These are phyloP conservation scores for Gymnoscopelus microlampas DNA, from an alignment of 2,797 vertebrate species.

Conservation along the genomic window DNA sequence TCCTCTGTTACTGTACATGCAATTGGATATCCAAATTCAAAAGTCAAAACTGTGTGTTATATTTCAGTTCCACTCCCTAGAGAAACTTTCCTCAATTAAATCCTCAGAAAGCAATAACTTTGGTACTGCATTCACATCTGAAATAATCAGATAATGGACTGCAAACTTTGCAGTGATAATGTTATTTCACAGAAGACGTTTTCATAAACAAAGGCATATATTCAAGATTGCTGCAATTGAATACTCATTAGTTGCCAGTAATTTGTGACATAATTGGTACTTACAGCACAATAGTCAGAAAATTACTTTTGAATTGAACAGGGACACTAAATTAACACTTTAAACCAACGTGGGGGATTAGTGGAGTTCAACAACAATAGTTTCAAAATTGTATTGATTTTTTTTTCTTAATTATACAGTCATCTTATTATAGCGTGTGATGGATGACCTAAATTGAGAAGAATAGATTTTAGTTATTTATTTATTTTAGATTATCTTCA, in stretches of 20 bases:
- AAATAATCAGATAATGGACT: conserved; percentile 29
- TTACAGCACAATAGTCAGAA: conserved; percentile 75
- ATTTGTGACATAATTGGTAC: conserved; percentile 75
- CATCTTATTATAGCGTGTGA: conserved; percentile 61
- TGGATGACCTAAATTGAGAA: conserved; percentile 66
- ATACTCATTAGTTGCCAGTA: conserved; percentile 72
- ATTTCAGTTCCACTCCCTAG: conserved; percentile 8
- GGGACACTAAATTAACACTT: conserved; percentile 76
- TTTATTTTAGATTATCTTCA: conserved; percentile 42
- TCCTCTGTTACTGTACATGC: conserved; percentile 32
- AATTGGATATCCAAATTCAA: conserved; percentile 29
- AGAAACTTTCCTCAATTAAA: not conserved
- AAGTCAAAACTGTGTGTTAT: conserved; percentile 19
- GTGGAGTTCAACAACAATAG: conserved; percentile 74
- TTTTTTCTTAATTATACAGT: conserved; percentile 70
- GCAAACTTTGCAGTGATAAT: conserved; percentile 5
- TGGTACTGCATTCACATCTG: not conserved
- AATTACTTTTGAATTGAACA: conserved; percentile 75
- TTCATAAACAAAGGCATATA: conserved; percentile 49
- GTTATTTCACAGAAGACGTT: conserved; percentile 19
- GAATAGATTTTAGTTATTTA: conserved; percentile 13
- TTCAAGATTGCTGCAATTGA: conserved; percentile 61
- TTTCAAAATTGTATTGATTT: conserved; percentile 72
- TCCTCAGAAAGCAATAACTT: conserved; percentile 11
- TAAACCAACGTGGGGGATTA: conserved; percentile 72